Evolutionary conservation across 1,140 invertebrate species (phyloP).

Genomic region (Lasioglossum baleicum): DNA sequence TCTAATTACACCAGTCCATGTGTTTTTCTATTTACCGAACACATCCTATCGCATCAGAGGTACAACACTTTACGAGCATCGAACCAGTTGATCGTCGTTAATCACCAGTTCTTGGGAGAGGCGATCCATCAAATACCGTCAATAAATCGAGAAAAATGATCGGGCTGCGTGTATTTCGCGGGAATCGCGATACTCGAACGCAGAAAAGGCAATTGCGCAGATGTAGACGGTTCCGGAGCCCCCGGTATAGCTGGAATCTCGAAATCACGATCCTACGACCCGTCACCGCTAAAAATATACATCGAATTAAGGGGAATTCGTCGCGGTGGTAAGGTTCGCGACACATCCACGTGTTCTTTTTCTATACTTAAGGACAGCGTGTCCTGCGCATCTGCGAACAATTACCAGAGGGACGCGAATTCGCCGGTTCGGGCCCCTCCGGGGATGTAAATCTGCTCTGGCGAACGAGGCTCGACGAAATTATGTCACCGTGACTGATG

Average conservation of each 20-base stretch:
- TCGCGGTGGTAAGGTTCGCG: constrained; percentile 7
- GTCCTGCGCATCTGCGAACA: constrained; percentile 45
- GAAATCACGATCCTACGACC: constrained; percentile 5
- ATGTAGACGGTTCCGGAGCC: not conserved
- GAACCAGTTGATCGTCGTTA: not conserved
- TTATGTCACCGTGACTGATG: constrained; percentile 1
- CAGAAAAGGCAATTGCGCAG: not conserved
- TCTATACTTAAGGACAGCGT: not conserved
- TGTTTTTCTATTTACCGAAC: too few species aligned
- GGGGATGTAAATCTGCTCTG: not conserved
- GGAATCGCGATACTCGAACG: not conserved
- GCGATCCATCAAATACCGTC: not conserved
- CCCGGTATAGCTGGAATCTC: not conserved
- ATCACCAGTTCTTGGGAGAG: not conserved
- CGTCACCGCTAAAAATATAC: constrained; percentile 44
- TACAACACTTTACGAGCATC: not conserved
- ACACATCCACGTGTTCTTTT: not conserved
- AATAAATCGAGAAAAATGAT: not conserved
- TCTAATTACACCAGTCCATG: too few species aligned
- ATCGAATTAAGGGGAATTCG: constrained; percentile 39
- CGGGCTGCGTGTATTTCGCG: not conserved
- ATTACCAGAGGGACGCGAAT: constrained; percentile 27
- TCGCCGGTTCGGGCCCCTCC: not conserved
- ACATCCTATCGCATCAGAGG: too few species aligned
- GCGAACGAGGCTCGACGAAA: not conserved